These are phyloP conservation scores for Dryomyza anilis DNA, from an alignment of 2,888 invertebrate species.

Conservation along the genomic window DNA sequence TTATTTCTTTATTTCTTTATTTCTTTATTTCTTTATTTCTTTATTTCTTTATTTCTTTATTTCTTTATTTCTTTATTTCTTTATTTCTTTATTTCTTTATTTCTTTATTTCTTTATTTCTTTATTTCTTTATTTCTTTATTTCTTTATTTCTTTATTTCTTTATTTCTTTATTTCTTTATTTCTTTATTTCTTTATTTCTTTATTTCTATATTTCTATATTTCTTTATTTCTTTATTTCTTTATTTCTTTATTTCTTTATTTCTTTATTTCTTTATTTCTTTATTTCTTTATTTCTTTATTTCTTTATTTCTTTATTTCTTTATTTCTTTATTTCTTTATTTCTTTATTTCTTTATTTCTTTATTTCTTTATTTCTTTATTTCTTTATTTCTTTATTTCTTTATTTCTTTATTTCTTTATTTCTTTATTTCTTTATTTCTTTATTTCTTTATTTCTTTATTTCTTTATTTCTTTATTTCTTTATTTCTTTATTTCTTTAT, in stretches of 20 bases:
- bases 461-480: background rate
- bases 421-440: background rate
- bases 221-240: too few relatives aligned
- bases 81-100: background rate
- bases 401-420: too few relatives aligned
- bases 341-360: too few relatives aligned
- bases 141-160: too few relatives aligned
- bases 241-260: too few relatives aligned
- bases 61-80: background rate
- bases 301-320: background rate
- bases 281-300: background rate
- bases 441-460: background rate
- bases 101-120: background rate
- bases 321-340: constrained; percentile 1
- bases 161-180: too few relatives aligned
- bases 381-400: too few relatives aligned
- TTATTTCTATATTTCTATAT: too few relatives aligned
- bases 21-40: background rate
- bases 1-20: background rate
- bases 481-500: background rate
- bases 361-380: background rate
- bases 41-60: background rate
- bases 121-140: too few relatives aligned
- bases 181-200: background rate
- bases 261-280: too few relatives aligned